Conservation (phyloP, 2,888 invertebrate genomes). For the Cerceris ruficornis region DNA sequence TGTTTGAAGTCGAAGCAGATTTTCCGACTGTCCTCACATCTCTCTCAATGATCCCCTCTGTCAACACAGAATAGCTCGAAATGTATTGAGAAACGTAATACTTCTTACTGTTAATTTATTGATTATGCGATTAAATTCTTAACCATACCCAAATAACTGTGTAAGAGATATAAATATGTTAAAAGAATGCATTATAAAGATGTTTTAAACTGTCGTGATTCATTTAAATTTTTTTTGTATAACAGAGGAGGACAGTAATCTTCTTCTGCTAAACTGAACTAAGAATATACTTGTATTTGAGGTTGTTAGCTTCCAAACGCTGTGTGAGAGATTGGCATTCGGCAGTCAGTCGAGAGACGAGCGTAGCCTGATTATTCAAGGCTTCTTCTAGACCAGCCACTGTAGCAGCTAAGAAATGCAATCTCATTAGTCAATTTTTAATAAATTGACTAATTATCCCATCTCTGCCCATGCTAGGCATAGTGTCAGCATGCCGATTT, state of each 20-base stretch:
- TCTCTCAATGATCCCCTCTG: conserved; percentile 76
- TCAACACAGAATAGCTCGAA: conserved; percentile 76
- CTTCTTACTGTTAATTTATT: conserved; percentile 65
- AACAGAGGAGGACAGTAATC: background rate
- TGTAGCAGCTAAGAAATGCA: conserved; percentile 89
- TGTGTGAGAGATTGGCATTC: conserved; percentile 94
- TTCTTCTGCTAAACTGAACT: conserved; percentile 6
- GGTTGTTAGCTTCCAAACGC: conserved; percentile 94
- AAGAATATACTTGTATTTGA: conserved; percentile 90
- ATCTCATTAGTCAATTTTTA: conserved; percentile 69
- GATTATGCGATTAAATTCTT: background rate
- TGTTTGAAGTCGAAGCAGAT: conserved; percentile 75
- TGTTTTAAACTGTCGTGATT: conserved; percentile 6
- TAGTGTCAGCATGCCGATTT: conserved; percentile 79
- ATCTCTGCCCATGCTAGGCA: conserved; percentile 78
- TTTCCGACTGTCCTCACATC: conserved; percentile 71
- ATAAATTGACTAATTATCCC: conserved; percentile 67
- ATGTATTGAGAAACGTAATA: conserved; percentile 52
- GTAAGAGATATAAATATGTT: too few relatives aligned
- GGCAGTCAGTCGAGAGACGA: conserved; percentile 95
- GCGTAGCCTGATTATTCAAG: conserved; percentile 95
- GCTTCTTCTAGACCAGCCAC: conserved; percentile 94
- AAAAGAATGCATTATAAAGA: background rate
- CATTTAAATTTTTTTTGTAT: conserved; percentile 3
- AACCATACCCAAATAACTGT: too few relatives aligned